Base-by-base conservation (phyloP, 1,140 invertebrate genomes). In the Himalopsyche phryganea region DNA sequence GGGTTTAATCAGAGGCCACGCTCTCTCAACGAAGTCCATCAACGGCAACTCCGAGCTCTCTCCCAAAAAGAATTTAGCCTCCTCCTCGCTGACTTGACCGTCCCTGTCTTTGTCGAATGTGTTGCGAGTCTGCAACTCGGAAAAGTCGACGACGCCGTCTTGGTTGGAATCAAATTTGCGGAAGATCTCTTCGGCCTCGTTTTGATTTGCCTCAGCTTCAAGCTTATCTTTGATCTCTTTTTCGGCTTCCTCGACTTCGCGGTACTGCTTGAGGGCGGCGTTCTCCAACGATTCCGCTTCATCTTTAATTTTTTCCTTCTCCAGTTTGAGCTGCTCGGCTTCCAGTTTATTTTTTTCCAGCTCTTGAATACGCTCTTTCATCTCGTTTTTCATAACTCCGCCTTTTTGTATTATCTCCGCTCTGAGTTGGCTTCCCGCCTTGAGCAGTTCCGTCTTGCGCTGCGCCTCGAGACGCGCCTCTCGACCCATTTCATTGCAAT, bases 101-200 rank as follows among this genome's bases (percentile, higher is more conserved):
- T 98, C 89, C 55, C 84, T 84, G 75, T 98, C 88, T 62, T 85
- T 86, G 76, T 98, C 95, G 80, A 98, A 93, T 38, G 83, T 85
- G 66, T 80, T 76, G 60, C 86, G 82, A 5, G 83, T 80, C 76
- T 88, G 86, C 9, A 98, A 72, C 77, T 98, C 96, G 46, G 81
- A 77, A 35, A 88, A 68, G 59, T 87, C 84, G 38, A 97, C 71
- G 49, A 86, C 83, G 57, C 83, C 85, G 78, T 94, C 90, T 52
- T 79, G 69, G 77, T 96, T 87, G 7, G 83, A 81, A 76, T 96
- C 92, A 62, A 89, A 81, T 41, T 81, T 79, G 15, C 77, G 77
- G 69, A 96, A 96, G 51, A 83, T 83, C 36, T 86, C 80, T 14
- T 76, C 75, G 7, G 87, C 89, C 68, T 91, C 87, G 18, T 78